Percentiles rank a stretch among this genome's conserved stretches.
Conservation (phyloP, 2,888 invertebrate species). For the Leptinotarsa peninsularis region DNA sequence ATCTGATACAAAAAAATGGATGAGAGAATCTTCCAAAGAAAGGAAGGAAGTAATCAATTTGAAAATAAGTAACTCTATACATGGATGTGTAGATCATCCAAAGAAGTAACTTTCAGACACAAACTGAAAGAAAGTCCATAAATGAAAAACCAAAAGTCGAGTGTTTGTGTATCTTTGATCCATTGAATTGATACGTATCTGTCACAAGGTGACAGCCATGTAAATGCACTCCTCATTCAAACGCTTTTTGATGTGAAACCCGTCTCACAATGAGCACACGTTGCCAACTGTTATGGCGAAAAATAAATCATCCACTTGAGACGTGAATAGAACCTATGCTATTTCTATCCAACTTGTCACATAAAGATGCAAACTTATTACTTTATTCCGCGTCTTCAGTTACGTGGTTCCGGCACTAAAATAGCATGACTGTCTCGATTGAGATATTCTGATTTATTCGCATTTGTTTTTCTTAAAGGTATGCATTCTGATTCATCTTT, state of each 20-base stretch:
- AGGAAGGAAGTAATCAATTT: too few species aligned
- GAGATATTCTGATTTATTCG: slow-evolving; percentile 8
- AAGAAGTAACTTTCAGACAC: too few species aligned
- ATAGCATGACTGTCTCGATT: slow-evolving; percentile 12
- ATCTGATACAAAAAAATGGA: too few species aligned
- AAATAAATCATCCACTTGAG: slow-evolving; percentile 10
- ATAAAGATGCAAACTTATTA: slow-evolving; percentile 16
- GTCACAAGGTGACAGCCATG: neutral
- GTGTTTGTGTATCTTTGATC: neutral
- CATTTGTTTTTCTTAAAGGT: slow-evolving; percentile 1
- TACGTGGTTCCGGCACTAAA: slow-evolving; percentile 19
- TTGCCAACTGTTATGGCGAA: slow-evolving; percentile 13
- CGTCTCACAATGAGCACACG: neutral
- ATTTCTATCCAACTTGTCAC: slow-evolving; percentile 18
- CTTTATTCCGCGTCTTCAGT: slow-evolving; percentile 17
- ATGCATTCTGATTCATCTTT: neutral
- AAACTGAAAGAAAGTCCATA: too few species aligned
- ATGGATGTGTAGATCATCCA: too few species aligned
- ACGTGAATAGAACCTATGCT: slow-evolving; percentile 5
- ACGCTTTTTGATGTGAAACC: neutral
- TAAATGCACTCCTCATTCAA: neutral
- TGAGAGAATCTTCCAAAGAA: too few species aligned
- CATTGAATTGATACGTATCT: neutral
- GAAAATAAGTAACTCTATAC: too few species aligned
- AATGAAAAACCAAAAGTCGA: too few species aligned